These are phyloP conservation scores for Microplitis demolitor DNA, from an alignment of 1,140 invertebrate genomes.

Conservation along the genomic window DNA sequence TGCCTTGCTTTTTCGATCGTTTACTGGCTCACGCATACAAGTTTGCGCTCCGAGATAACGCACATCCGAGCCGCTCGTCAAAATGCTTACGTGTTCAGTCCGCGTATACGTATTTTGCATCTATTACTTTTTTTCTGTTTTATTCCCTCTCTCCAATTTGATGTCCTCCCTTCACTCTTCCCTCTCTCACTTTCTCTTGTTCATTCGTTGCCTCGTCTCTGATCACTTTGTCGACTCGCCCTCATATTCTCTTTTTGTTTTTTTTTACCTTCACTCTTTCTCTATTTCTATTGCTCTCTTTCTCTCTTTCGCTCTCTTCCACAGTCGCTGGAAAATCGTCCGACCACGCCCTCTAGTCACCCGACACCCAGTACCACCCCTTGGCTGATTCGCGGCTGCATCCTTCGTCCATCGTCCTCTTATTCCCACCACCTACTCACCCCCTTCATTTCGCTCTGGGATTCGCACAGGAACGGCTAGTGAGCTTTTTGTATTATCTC, in stretches of 20 bases:
- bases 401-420: slow-evolving; percentile 25
- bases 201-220: not conserved
- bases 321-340: slow-evolving; percentile 26
- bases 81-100: not conserved
- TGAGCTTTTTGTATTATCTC: slow-evolving; percentile 59
- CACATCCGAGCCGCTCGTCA: not conserved
- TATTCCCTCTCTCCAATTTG: slow-evolving; percentile 7
- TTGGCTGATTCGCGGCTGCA: slow-evolving; percentile 6
- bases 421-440: slow-evolving; percentile 22
- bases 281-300: not conserved
- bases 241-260: slow-evolving; percentile 7
- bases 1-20: slow-evolving; percentile 28
- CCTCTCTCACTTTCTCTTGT: slow-evolving; percentile 6
- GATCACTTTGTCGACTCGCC: not conserved
- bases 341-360: slow-evolving; percentile 24
- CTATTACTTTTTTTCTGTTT: slow-evolving; percentile 14
- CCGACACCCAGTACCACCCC: not conserved
- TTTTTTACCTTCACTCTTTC: not conserved
- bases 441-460: slow-evolving; percentile 31
- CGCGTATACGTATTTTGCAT: slow-evolving; percentile 14
- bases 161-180: slow-evolving; percentile 11
- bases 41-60: not conserved
- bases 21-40: slow-evolving; percentile 27
- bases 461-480: slow-evolving; percentile 39
- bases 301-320: slow-evolving; percentile 14